Evolutionary conservation across 2,797 vertebrate genomes (phyloP), one percentile per base, ranked within the genome.

Genomic region (Falco biarmicus): DNA sequence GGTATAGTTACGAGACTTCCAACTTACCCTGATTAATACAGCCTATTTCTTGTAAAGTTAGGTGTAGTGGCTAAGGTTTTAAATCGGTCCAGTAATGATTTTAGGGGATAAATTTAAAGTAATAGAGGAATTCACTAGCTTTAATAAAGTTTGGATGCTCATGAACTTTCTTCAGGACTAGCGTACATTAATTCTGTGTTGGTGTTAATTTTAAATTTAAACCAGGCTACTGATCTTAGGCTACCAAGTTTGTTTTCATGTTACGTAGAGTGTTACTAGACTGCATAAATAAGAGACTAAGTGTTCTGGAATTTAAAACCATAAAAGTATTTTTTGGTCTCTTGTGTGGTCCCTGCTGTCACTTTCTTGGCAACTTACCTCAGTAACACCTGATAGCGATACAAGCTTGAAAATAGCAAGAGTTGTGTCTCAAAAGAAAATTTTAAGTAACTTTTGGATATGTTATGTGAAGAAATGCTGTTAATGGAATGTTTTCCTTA

Each of bases 1-100:
- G 98, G 98, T 98, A 94, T 29, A 56, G 18, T 81, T 64, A 24
- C 1, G 11, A 87, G 50, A 22, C 10, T 91, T 75, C 18, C 18
- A 60, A 10, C 16, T 66, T 37, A 48, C 4, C 5, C 59, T 88
- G 73, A 39, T 24, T 68, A 48, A 15, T 64, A 26, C 32, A 83
- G 31, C 43, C 20, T n/a, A 0, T 51, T 18, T 83, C n/a, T 65
- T 81, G 14, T 48, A 12, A 47, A 65, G 43, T 41, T 48, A 45
- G 20, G n/a, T 73, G 63, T 56, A 65, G 47, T n/a, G 45, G 56
- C 21, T 43, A 25, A 84, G 47, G 53, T 70, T 65, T 84, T 39
- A 82, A 84, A 88, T 73, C 19, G 50, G 6, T 73, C 83, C 63
- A 68, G 14, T 26, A 51, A 50, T 66, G 45, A 39, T 66, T 87